phyloP scores from a whole-genome alignment of 2,888 invertebrate genomes.

The Eulithis prunata region DNA sequence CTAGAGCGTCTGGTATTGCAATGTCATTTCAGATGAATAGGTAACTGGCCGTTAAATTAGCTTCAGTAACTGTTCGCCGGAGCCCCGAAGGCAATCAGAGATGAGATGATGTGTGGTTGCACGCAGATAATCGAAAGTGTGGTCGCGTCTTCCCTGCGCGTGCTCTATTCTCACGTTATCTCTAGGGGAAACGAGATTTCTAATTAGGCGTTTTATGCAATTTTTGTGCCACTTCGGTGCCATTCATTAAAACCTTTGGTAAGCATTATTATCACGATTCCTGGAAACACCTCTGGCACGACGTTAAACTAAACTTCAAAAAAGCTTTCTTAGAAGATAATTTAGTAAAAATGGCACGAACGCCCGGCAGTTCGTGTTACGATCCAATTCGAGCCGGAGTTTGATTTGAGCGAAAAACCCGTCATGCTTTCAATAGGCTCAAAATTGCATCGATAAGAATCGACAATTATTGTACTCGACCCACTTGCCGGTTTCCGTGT shows the following conservation, averaged over 20 bases:
- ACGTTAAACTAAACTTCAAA: constrained; percentile 30
- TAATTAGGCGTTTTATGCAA: constrained; percentile 12
- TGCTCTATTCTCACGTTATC: constrained; percentile 50
- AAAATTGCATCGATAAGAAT: constrained; percentile 55
- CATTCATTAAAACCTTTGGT: constrained; percentile 14
- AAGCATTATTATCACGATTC: constrained; percentile 16
- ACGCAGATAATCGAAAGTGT: constrained; percentile 65
- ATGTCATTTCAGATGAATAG: constrained; percentile 20
- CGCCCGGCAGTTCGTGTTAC: constrained; percentile 46
- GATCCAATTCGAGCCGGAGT: constrained; percentile 47
- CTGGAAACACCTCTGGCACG: constrained; percentile 30
- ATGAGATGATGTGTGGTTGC: constrained; percentile 38
- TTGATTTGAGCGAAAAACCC: constrained; percentile 52
- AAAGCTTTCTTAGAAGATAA: constrained; percentile 29
- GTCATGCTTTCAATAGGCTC: constrained; percentile 61
- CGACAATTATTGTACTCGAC: constrained; percentile 61
- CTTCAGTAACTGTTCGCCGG: constrained; percentile 20
- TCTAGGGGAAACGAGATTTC: constrained; percentile 37
- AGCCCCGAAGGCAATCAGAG: constrained; percentile 40
- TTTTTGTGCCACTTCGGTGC: background rate
- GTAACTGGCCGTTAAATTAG: constrained; percentile 22
- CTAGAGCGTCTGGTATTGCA: constrained; percentile 16
- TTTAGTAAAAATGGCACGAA: constrained; percentile 32
- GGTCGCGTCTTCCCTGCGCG: constrained; percentile 54
- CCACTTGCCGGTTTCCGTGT: constrained; percentile 62